Percentiles rank a stretch among this genome's conserved stretches.
These are phyloP conservation scores for Sinocyclocheilus anshuiensis DNA, from an alignment of 2,113 vertebrate genomes.

Conservation along the genomic window DNA sequence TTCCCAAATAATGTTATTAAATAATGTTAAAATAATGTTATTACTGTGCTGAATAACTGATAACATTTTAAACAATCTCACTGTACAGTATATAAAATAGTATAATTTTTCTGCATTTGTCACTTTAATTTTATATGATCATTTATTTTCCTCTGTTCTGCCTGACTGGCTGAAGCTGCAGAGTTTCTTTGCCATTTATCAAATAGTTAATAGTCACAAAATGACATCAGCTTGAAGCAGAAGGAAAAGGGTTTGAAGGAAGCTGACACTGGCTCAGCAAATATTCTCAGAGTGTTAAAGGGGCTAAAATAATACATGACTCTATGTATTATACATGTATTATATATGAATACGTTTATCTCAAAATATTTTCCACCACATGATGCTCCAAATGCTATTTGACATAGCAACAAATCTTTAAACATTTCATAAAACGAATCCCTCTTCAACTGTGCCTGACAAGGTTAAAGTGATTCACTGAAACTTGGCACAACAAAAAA, in stretches of 20 bases:
- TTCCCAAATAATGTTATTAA: no score
- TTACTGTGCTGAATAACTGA: background rate
- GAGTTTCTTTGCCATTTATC: constrained; percentile 32
- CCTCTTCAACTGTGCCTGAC: constrained; percentile 6
- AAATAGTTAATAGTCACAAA: constrained; percentile 40
- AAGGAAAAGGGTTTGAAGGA: constrained; percentile 32
- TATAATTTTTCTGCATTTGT: constrained; percentile 10
- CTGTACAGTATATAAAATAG: constrained; percentile 8
- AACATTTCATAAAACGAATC: constrained; percentile 11
- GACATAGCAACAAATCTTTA: constrained; percentile 22
- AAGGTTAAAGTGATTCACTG: constrained; percentile 22
- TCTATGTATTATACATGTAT: no score
- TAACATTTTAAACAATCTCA: background rate
- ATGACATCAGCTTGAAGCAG: constrained; percentile 39
- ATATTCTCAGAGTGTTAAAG: background rate
- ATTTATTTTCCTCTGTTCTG: constrained; percentile 40
- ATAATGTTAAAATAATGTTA: no score
- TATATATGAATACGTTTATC: no score
- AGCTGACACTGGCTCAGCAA: constrained; percentile 28
- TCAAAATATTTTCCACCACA: background rate
- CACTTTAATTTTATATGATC: background rate
- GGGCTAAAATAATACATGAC: background rate
- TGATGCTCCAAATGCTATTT: background rate
- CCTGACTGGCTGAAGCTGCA: constrained; percentile 22
- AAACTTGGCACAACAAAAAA: constrained; percentile 16